Percentiles rank a stretch among this genome's conserved stretches.
Conservation (phyloP, 1,140 invertebrate species). For the Brachionus paranguensis region DNA sequence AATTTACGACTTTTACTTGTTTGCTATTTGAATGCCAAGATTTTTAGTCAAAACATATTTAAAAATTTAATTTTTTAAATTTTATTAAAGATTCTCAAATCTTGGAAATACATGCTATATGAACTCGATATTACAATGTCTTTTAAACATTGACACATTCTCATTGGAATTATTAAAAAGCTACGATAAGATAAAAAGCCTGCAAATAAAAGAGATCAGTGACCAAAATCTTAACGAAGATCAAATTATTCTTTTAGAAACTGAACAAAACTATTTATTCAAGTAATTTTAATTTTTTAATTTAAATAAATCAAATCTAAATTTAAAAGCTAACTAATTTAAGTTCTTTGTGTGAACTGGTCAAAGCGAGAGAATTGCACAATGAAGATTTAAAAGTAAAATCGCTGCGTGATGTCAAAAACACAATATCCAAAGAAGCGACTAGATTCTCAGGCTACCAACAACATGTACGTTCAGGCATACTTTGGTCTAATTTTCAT, state of each 20-base stretch:
- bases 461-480: slow-evolving; percentile 46
- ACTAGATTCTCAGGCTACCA: slow-evolving; percentile 47
- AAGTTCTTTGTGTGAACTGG: slow-evolving; percentile 41
- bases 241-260: not conserved
- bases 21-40: not conserved
- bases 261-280: slow-evolving; percentile 6
- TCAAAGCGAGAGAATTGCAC: slow-evolving; percentile 41
- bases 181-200: not conserved
- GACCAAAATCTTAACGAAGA: not conserved
- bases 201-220: not conserved
- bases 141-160: slow-evolving; percentile 50
- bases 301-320: not conserved
- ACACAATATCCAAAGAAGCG: slow-evolving; percentile 46
- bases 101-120: slow-evolving; percentile 56
- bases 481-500: slow-evolving; percentile 27
- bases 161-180: slow-evolving; percentile 44
- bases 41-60: not conserved
- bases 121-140: slow-evolving; percentile 53
- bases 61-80: too few species aligned
- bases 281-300: not conserved
- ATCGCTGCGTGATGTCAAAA: slow-evolving; percentile 46
- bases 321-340: not conserved
- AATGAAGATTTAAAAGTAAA: slow-evolving; percentile 43
- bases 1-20: too few species aligned
- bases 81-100: slow-evolving; percentile 50